Percentiles rank a stretch among this genome's conserved stretches.
Evolutionary conservation across 2,888 invertebrate genomes (phyloP).

Genomic region (Troides aeacus): DNA sequence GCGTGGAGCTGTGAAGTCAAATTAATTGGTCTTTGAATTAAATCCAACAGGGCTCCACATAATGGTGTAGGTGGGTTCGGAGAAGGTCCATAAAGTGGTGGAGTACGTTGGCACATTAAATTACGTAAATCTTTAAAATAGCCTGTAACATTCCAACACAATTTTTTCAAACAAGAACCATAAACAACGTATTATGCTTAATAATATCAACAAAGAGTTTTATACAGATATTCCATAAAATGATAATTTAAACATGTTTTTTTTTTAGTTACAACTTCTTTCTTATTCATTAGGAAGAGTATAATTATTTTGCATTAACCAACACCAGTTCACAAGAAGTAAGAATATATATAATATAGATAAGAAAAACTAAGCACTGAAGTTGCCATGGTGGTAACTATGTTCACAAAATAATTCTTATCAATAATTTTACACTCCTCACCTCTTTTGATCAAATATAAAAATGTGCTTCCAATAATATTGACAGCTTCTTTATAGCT

Average conservation of each 20-base stretch:
- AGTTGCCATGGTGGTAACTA: no score
- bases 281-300: not conserved
- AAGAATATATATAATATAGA: not conserved
- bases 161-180: not conserved
- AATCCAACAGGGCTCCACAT: conserved; percentile 85
- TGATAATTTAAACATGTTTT: no score
- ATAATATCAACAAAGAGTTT: no score
- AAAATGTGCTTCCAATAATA: conserved; percentile 67
- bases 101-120: conserved; percentile 85
- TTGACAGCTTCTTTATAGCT: conserved; percentile 54
- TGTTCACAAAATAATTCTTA: no score
- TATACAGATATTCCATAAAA: no score
- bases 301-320: not conserved
- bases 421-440: not conserved
- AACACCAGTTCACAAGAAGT: not conserved
- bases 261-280: no score
- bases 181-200: no score
- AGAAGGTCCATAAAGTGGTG: conserved; percentile 84
- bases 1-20: conserved; percentile 70
- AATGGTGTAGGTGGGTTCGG: conserved; percentile 86
- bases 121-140: conserved; percentile 87
- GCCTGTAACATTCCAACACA: conserved; percentile 60
- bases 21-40: conserved; percentile 87
- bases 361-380: not conserved
- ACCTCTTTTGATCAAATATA: conserved; percentile 81